Conservation (phyloP, 2,113 vertebrate species). For the Pteropus alecto region DNA sequence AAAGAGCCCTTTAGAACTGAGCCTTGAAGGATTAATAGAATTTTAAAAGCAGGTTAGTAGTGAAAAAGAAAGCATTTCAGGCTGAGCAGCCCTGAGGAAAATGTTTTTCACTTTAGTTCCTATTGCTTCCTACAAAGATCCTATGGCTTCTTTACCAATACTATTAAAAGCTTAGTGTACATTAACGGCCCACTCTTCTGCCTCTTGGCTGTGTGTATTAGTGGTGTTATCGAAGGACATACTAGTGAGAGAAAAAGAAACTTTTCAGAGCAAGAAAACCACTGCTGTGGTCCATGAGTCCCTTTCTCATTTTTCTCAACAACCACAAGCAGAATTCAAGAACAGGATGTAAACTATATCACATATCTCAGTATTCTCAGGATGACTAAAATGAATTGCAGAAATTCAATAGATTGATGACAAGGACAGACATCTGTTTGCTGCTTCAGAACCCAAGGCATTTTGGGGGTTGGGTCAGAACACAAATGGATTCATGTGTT, state of each 20-base stretch:
- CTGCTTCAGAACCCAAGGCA: not conserved
- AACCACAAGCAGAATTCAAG: not conserved
- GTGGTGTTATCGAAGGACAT: not conserved
- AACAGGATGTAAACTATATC: not conserved
- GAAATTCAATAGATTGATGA: not conserved
- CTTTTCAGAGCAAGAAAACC: not conserved
- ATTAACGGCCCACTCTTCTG: not conserved
- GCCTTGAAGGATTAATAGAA: not conserved
- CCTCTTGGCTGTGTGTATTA: not conserved
- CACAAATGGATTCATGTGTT: not conserved
- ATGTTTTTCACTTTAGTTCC: slow-evolving; percentile 9
- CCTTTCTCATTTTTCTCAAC: not conserved
- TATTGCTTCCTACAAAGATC: not conserved
- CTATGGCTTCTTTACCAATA: not conserved
- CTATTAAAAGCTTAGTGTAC: not conserved
- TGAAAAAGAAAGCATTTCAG: not conserved
- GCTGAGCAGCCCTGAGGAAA: not conserved
- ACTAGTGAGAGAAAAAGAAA: not conserved
- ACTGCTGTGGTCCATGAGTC: not conserved
- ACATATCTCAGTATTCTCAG: not conserved
- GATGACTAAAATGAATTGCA: slow-evolving; percentile 24
- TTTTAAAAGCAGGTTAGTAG: not conserved
- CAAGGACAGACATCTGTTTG: not conserved
- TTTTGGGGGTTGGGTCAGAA: not conserved
- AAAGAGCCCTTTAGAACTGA: not conserved